Base-by-base conservation (phyloP, 2,797 vertebrate genomes). In the Gymnothorax reevesii region DNA sequence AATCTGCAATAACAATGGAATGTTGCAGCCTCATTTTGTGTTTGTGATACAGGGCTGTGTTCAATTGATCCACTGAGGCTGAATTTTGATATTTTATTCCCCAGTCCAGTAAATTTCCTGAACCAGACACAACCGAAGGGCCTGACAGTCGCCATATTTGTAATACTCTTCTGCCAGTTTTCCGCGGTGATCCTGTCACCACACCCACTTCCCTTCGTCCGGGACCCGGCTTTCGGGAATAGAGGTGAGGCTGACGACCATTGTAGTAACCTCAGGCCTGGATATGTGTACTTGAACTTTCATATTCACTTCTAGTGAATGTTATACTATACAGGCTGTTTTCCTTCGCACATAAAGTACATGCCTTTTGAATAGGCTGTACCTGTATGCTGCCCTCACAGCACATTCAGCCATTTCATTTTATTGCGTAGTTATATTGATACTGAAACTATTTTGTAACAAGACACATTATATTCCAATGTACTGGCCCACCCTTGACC, bases 101-200 rank as follows among this genome's bases (percentile, higher is more conserved):
- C 85, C 95, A 99, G 99, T 92, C 98, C 99, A 0, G 96, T 96
- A 88, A 96, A 97, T 90, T 97, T 99, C 92, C 90, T 98, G 92
- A 96, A 97, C 57, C 96, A 95, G 88, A 96, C 96, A 10, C 95
- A 95, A 86, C 96, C 96, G 92, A 95, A 95, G 88, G 95, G 95
- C 6, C 94, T 98, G 88, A 96, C 97, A 4, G 96, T 96, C 7
- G 97, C 97, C 0, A 95, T 97, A 87, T 98, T 98, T 1, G 95
- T 95, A 71, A 95, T 98, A 84, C 95, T 99, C 79, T 95, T 99
- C 96, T 98, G 97, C 88, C 96, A 97, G 88, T 92, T 99, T 3
- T 97, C 97, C 7, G 91, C 96, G 82, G 90, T 99, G 89, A 86
- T 97, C 83, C 85, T 97, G 20, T 95, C 95, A 0, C 92, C 90